phyloP scores from a whole-genome alignment of 1,140 invertebrate species.

The Drosophila novamexicana region DNA sequence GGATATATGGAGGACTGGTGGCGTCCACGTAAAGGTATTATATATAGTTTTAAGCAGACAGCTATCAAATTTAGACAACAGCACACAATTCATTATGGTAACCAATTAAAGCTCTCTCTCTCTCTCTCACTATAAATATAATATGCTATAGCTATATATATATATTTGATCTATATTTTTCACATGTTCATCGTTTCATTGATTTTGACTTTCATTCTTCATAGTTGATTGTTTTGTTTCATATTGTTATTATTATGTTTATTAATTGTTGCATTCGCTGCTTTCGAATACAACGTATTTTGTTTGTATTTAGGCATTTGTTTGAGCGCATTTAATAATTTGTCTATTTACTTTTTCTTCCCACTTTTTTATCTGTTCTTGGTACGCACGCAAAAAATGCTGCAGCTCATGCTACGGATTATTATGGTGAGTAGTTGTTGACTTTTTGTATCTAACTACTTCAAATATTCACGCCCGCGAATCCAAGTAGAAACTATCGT shows the following conservation, averaged over 20 bases:
- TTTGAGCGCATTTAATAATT: slow-evolving; percentile 78
- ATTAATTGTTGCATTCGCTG: background rate
- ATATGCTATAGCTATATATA: slow-evolving; percentile 6
- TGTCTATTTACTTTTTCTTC: slow-evolving; percentile 78
- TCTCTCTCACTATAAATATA: background rate
- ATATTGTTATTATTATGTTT: background rate
- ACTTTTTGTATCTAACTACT: slow-evolving; percentile 77
- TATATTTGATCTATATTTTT: background rate
- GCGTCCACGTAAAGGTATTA: slow-evolving; percentile 96
- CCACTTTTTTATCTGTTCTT: slow-evolving; percentile 75
- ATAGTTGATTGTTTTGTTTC: background rate
- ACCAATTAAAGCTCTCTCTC: slow-evolving; percentile 4
- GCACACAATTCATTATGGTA: slow-evolving; percentile 34
- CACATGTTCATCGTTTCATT: too few relatives aligned
- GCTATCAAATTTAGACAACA: slow-evolving; percentile 43
- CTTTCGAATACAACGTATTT: background rate
- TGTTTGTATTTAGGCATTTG: slow-evolving; percentile 9
- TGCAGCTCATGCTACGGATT: slow-evolving; percentile 97
- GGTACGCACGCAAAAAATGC: slow-evolving; percentile 79
- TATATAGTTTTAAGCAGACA: slow-evolving; percentile 74
- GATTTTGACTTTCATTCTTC: too few relatives aligned
- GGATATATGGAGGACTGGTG: slow-evolving; percentile 98
- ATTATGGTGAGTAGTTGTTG: slow-evolving; percentile 96
- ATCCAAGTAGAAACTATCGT: slow-evolving; percentile 15
- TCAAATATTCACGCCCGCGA: slow-evolving; percentile 5